phyloP scores from a whole-genome alignment of 2,797 vertebrate species.

The Sciurus vulgaris region DNA sequence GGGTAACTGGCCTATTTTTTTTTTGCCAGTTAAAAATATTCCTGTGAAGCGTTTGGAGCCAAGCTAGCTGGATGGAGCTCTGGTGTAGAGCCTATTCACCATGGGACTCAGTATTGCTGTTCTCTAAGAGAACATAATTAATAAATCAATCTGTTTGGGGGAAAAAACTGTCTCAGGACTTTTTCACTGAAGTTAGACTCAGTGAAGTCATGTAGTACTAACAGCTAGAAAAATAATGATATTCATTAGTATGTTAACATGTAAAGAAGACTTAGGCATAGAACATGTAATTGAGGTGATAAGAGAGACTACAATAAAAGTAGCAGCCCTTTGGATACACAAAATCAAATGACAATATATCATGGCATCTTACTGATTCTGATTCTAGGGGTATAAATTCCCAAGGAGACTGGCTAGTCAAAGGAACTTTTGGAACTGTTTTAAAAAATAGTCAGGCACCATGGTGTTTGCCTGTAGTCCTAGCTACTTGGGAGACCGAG shows the following conservation, averaged over 20 bases:
- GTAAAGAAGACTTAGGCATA: too few species aligned
- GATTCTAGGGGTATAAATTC: not conserved
- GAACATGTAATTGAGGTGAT: too few species aligned
- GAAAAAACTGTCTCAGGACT: not conserved
- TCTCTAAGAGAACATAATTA: conserved; percentile 41
- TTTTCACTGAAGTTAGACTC: conserved; percentile 32
- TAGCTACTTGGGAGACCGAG: too few species aligned
- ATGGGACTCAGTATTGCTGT: not conserved
- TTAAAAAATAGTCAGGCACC: not conserved
- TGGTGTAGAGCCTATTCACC: not conserved
- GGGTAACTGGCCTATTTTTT: not conserved
- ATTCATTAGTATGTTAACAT: conserved; percentile 23
- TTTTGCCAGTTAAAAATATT: not conserved
- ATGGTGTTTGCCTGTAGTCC: not conserved
- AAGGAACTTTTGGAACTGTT: conserved; percentile 47
- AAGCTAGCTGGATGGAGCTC: not conserved
- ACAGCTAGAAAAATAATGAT: conserved; percentile 49
- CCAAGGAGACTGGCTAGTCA: not conserved
- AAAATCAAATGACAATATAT: conserved; percentile 45
- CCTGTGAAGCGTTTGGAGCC: not conserved
- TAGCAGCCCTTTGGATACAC: not conserved
- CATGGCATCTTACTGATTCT: not conserved
- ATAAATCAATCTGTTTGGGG: not conserved
- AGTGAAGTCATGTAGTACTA: conserved; percentile 11
- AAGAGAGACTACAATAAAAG: conserved; percentile 6